Percentiles rank a stretch among this genome's conserved stretches.
phyloP scores from a whole-genome alignment of 2,888 invertebrate genomes.

The Metopia argyrocephala region DNA sequence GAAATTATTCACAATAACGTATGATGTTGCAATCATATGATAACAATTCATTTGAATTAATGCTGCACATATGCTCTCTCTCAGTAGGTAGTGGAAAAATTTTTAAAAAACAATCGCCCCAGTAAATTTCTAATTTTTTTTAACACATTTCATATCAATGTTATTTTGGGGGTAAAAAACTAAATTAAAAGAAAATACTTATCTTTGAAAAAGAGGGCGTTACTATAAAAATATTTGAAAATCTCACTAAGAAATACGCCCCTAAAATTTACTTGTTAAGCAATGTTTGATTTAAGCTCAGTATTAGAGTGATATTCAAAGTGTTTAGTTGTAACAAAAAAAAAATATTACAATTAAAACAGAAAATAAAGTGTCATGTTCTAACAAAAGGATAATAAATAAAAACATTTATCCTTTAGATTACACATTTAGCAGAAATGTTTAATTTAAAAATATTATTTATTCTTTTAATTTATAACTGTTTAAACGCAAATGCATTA shows the following conservation, averaged over 20 bases:
- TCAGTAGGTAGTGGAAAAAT: too few species aligned
- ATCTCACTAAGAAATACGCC: constrained; percentile 34
- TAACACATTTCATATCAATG: too few species aligned
- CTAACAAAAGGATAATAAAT: constrained; percentile 26
- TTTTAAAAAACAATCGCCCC: too few species aligned
- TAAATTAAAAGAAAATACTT: neutral
- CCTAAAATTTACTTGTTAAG: constrained; percentile 40
- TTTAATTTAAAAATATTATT: constrained; percentile 1
- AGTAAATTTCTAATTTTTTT: too few species aligned
- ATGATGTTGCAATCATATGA: too few species aligned
- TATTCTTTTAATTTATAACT: neutral
- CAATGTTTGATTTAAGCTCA: neutral
- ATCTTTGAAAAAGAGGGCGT: constrained; percentile 18
- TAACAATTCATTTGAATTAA: too few species aligned
- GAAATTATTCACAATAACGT: too few species aligned
- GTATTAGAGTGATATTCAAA: constrained; percentile 21
- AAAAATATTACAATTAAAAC: neutral
- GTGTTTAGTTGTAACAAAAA: constrained; percentile 4
- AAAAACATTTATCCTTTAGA: constrained; percentile 19
- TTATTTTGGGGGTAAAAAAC: too few species aligned
- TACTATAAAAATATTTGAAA: neutral
- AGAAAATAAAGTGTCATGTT: neutral
- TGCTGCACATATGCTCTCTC: too few species aligned
- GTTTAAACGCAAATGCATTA: constrained; percentile 26
- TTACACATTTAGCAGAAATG: constrained; percentile 20